Base-by-base conservation (phyloP, 2,888 invertebrate genomes). In the Megaustenia siamemsis region DNA sequence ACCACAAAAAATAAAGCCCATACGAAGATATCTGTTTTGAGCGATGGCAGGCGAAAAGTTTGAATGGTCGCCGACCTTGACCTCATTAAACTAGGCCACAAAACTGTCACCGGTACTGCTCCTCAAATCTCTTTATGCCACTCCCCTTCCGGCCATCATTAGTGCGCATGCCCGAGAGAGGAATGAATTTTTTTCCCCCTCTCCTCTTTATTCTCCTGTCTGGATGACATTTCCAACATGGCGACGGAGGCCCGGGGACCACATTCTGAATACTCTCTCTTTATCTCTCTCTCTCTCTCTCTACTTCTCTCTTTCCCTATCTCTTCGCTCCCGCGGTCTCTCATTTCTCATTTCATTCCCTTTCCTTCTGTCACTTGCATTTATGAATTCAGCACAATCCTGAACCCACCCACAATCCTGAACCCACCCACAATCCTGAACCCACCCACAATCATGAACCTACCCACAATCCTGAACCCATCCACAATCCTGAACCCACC, bases 211-310 rank as follows among this genome's bases (percentile, higher is more conserved):
- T 66, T 78, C n/a, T 78, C 78, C 78, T 78, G 78, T 78, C 43
- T 40, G 40, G 28, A 45, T 78, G 78, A 78, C 78, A 78, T 78
- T 66, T 78, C 63, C 28, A 78, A 63, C 18, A 78, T 78, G 66
- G 78, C 78, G 43, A 43, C 43, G 2, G 66, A 66, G 40, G 35
- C 28, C 53, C 18, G 24, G 49, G 53, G 76, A 53, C 76, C 15
- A 49, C 15, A 49, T 49, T 10, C 15, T 6, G 49, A 10, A 10
- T 49, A 6, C 63, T 63, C 63, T 63, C 63, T 71, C 8, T 32
- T 10, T 18, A 21, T 38, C 8, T 28, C 12, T 71, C 32, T 12
- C 40, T 71, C 40, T 71, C 12, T 43, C 21, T 40, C 73, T 40
- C 38, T 43, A 32, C 21, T 21, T 73, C 5, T n/a, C 35, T 77